These are phyloP conservation scores for Peucedramus taeniatus DNA, from an alignment of 2,113 vertebrate genomes.

Conservation along the genomic window DNA sequence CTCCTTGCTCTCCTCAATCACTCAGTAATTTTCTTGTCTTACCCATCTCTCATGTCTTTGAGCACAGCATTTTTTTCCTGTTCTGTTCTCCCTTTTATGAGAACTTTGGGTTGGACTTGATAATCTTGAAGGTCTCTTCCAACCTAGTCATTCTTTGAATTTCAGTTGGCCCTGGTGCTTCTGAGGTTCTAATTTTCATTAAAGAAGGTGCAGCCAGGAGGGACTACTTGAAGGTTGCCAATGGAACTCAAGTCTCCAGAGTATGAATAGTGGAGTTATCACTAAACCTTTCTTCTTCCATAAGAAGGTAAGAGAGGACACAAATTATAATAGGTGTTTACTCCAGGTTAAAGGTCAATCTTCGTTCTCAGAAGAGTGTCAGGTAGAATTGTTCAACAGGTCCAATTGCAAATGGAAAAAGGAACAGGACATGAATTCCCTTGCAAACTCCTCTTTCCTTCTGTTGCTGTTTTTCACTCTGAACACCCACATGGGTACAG, in stretches of 20 bases:
- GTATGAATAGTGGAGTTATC: not conserved
- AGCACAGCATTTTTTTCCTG: not conserved
- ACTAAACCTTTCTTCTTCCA: not conserved
- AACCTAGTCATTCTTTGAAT: no score
- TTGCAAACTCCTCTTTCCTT: not conserved
- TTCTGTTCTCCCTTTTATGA: not conserved
- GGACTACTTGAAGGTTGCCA: not conserved
- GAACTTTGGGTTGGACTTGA: not conserved
- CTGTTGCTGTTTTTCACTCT: not conserved
- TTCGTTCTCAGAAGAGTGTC: not conserved
- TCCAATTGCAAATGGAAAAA: not conserved
- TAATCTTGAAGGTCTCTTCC: no score
- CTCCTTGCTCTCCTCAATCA: not conserved
- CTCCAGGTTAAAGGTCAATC: not conserved
- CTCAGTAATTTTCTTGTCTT: not conserved
- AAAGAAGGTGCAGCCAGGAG: not conserved
- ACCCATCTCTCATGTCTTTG: not conserved
- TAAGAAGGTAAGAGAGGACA: not conserved
- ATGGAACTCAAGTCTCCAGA: not conserved
- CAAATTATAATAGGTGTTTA: not conserved
- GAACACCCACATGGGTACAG: not conserved
- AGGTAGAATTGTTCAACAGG: not conserved
- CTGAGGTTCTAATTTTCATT: not conserved
- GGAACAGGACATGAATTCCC: not conserved
- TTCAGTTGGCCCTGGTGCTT: not conserved